phyloP scores from a whole-genome alignment of 2,888 invertebrate genomes.

The Hydriomena furcata region DNA sequence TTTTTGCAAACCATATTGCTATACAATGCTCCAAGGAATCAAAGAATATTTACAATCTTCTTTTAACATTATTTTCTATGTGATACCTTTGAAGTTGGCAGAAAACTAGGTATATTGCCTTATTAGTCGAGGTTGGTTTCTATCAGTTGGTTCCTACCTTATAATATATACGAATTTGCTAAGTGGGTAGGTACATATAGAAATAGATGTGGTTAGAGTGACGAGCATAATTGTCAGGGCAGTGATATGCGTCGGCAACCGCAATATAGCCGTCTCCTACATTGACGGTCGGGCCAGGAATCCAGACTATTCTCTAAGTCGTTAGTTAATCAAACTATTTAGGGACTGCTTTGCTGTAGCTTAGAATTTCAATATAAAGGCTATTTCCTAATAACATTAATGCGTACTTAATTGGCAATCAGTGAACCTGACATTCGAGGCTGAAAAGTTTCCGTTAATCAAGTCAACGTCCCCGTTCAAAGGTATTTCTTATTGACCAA shows the following conservation, averaged over 20 bases:
- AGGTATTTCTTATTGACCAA: slow-evolving; percentile 2
- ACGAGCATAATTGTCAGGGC: slow-evolving; percentile 51
- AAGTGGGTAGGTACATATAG: neutral
- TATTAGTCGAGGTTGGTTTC: no score
- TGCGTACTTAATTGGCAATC: neutral
- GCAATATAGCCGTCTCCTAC: slow-evolving; percentile 44
- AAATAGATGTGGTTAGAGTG: slow-evolving; percentile 48
- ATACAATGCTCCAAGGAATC: no score
- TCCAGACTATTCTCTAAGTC: slow-evolving; percentile 23
- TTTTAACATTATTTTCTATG: no score
- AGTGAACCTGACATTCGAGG: neutral
- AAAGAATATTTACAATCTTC: no score
- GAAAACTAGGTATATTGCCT: no score
- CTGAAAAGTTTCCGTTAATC: no score
- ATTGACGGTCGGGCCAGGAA: slow-evolving; percentile 22
- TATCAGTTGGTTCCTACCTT: no score
- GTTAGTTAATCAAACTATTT: slow-evolving; percentile 29
- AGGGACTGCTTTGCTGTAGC: slow-evolving; percentile 15
- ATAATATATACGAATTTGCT: no score
- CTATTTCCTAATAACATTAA: no score
- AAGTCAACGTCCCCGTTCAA: neutral
- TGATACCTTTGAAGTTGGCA: no score
- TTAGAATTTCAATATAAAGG: slow-evolving; percentile 12
- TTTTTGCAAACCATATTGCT: no score
- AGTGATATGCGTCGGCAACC: slow-evolving; percentile 47